Evolutionary conservation across 2,113 vertebrate species (phyloP).

Genomic region (Nyctereutes procyonoides): DNA sequence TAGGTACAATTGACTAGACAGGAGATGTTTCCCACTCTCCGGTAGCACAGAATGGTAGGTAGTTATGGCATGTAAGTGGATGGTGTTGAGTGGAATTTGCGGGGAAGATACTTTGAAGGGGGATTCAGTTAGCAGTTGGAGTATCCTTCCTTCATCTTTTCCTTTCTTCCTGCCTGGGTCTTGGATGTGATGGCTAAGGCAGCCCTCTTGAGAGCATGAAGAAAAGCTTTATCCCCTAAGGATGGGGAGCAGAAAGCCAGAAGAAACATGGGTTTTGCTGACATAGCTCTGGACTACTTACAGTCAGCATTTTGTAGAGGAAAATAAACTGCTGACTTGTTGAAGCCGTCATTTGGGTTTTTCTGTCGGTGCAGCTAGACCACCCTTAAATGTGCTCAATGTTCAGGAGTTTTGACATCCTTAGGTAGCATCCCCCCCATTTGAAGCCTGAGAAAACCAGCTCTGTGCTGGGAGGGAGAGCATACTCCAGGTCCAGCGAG

Average conservation of each 20-base stretch:
- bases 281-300: neutral
- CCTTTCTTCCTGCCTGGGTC: neutral
- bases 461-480: neutral
- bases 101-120: neutral
- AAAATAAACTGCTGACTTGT: neutral
- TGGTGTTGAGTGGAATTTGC: neutral
- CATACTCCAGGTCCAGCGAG: too few species aligned
- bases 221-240: neutral
- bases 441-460: neutral
- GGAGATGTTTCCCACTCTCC: neutral
- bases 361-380: neutral
- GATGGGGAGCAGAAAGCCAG: neutral
- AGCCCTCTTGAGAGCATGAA: neutral
- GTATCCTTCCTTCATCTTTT: neutral
- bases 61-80: rapidly evolving
- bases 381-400: neutral
- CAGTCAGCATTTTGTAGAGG: neutral
- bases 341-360: neutral
- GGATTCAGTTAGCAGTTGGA: neutral
- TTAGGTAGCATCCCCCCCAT: neutral
- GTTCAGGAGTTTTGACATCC: rapidly evolving
- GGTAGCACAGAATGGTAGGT: rapidly evolving
- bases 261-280: neutral
- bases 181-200: neutral
- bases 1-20: neutral